Conservation (phyloP, 2,113 vertebrate genomes). For the Plestiodon gilberti region DNA sequence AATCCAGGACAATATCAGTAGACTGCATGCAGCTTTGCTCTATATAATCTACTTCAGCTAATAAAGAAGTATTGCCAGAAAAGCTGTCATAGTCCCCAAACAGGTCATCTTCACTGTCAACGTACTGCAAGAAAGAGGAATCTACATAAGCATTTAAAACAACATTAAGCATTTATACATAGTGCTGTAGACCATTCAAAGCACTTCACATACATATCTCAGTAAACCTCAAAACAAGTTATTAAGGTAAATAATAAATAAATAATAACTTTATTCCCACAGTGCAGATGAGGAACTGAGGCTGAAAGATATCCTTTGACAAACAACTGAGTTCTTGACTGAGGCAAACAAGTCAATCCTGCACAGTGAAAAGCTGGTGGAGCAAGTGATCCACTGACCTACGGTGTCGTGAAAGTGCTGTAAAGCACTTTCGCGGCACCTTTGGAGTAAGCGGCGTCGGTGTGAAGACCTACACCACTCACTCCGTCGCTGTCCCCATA, state of each 20-base stretch:
- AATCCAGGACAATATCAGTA: neutral
- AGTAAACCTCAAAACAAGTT: neutral
- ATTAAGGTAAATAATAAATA: neutral
- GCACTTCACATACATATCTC: neutral
- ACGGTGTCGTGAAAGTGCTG: no score
- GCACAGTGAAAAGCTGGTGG: no score
- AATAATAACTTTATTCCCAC: neutral
- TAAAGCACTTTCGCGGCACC: no score
- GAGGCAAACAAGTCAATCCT: no score
- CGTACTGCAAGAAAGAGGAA: constrained; percentile 70
- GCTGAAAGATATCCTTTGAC: no score
- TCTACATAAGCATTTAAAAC: neutral
- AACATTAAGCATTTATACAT: neutral
- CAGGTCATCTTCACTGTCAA: constrained; percentile 86
- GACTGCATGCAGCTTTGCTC: constrained; percentile 70
- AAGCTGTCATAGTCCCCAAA: constrained; percentile 89
- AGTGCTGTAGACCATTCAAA: neutral
- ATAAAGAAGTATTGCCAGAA: constrained; percentile 78
- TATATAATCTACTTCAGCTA: constrained; percentile 79
- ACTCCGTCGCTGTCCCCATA: no score
- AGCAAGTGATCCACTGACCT: no score
- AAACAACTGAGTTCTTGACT: neutral
- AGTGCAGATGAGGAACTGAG: neutral
- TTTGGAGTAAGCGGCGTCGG: no score
- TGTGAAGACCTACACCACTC: no score